Percentiles rank a stretch among this genome's conserved stretches.
Conservation (phyloP, 2,888 invertebrate genomes). For the Anthoptus insignis region DNA sequence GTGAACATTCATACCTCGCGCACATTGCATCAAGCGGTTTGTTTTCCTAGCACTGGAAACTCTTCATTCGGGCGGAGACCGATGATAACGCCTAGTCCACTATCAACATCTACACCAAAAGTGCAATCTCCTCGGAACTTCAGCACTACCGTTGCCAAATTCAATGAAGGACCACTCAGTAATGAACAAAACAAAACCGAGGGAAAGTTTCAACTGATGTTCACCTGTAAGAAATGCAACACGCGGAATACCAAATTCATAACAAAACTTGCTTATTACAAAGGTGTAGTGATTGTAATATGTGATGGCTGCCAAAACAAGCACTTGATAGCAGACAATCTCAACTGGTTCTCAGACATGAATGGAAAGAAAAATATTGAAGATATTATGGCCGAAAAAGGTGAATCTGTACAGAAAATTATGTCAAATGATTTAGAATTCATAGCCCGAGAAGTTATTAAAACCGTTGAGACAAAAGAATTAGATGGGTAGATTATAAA, state of each 20-base stretch:
- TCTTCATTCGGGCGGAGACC: conserved; percentile 76
- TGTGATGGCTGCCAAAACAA: conserved; percentile 96
- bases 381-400: conserved; percentile 95
- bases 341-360: conserved; percentile 97
- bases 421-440: conserved; percentile 81
- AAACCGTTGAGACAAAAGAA: conserved; percentile 56
- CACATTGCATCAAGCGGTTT: no score
- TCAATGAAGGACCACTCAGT: conserved; percentile 59
- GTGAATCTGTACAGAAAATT: conserved; percentile 91
- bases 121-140: conserved; percentile 70
- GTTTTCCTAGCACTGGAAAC: conserved; percentile 80
- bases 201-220: conserved; percentile 90
- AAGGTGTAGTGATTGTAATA: conserved; percentile 97
- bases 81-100: conserved; percentile 57
- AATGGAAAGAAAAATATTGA: conserved; percentile 95
- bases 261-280: conserved; percentile 94
- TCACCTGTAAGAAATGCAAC: conserved; percentile 96
- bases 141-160: conserved; percentile 61
- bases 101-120: conserved; percentile 67
- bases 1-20: no score
- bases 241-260: conserved; percentile 93
- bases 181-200: conserved; percentile 61
- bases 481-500: conserved; percentile 22
- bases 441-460: conserved; percentile 72
- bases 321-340: conserved; percentile 98